Evolutionary conservation across 2,113 vertebrate species (phyloP), one percentile per base, ranked within the genome.

Genomic region (Lathamus discolor): DNA sequence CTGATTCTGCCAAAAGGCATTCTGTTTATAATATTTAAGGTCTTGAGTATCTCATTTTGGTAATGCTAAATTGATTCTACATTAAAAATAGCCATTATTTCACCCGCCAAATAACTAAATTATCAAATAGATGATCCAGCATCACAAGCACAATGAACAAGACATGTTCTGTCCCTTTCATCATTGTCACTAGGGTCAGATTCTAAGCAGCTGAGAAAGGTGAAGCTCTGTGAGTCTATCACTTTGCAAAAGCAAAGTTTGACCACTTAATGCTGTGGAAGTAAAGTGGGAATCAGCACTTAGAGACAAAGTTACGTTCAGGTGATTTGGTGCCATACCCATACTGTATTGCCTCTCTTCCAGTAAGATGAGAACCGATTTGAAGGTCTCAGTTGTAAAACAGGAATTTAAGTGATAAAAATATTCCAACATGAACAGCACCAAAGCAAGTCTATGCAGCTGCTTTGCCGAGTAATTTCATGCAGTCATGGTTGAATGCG

Each of bases 381-480:
- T 79, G 54, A 92, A 79, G 35, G 31, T 68, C 35, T 95, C 46
- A 77, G 31, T 57, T 3, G 1, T 91, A 94, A 93, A 92, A 6
- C 23, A 84, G 44, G 31, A 84, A 57, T 86, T 64, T 52, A 84
- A 76, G 54, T 77, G 41, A 77, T 57, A 64, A 86, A 94, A 88
- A 43, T 83, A 93, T 85, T 84, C 74, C 37, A 35, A 51, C 3
- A 7, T 54, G 80, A 84, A 25, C n/a, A 61, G 81, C 77, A 91
- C 61, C 44, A 92, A 79, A 92, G 77, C 41, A 89, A 82, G 73
- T 19, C 74, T 57, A 51, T 19, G 69, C 52, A 91, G 54, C 77
- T 87, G 69, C 92, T 92, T 91, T 70, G 41, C 3, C 6, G 44
- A 87, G 67, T 63, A 93, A 96, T 96, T 95, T 93, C 88, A 89